Evolutionary conservation across 2,113 vertebrate genomes (phyloP), one percentile per base, ranked within the genome.

Genomic region (Myrmecophaga tridactyla): DNA sequence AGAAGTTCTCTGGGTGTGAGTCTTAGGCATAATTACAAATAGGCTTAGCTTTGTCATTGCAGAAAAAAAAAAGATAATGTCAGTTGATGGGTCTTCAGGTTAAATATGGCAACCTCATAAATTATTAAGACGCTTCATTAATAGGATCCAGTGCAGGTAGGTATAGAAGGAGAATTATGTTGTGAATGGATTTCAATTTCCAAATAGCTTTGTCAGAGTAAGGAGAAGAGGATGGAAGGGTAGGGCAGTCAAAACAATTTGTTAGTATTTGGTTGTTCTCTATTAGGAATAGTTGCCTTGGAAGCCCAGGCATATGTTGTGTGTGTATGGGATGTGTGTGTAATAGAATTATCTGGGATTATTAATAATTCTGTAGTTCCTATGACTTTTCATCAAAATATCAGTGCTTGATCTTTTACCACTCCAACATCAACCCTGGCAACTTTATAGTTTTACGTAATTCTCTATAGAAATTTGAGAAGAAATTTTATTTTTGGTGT

Each of bases 401-500:
- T 53, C 31, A 81, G 12, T 77, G 1, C 5, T 86, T 73, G 10
- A 20, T 5, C 14, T 82, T 75, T 89, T 4, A 69, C 11, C 9
- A 67, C 3, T 70, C 25, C 11, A 96, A n/a, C 2, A 17, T 31
- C 4, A 83, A 31, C 21, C 18, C 48, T 86, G 48, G 56, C 3
- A 86, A 65, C 13, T 23, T 36, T 82, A 77, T 56, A n/a, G 25
- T 67, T 89, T 77, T 89, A 56, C 60, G 6, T 76, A 53, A 96
- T 72, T 76, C 8, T 69, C 73, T 69, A 34, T 69, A 96, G 92
- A 81, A 78, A 90, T 65, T 67, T 96, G 56, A 84, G n/a, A 73
- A 90, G 11, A 43, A 63, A 63, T 56, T 81, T 18, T 65, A 51
- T 75, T 82, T 96, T 92, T 3, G 91, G 1, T 21, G 17, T 80